Evolutionary conservation across 2,797 vertebrate genomes (phyloP).

Genomic region (Poecile montanus): DNA sequence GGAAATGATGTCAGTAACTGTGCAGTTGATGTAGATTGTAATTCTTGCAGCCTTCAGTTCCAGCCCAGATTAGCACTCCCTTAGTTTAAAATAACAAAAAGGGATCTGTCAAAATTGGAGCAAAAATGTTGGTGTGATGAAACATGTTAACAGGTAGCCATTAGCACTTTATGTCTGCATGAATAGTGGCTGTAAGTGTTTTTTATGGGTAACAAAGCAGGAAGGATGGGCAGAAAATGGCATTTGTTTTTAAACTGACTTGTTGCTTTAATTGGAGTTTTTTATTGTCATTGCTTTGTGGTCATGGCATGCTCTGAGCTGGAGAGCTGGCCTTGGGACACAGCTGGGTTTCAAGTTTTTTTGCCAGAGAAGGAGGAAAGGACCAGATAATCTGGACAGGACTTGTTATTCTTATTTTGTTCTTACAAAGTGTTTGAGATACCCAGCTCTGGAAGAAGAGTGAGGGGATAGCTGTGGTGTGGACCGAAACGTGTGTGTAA

Average conservation of each 20-base stretch:
- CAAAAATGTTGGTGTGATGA: conserved; percentile 74
- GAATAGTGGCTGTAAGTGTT: conserved; percentile 76
- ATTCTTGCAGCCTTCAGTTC: conserved; percentile 70
- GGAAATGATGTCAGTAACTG: conserved; percentile 55
- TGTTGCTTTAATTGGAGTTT: conserved; percentile 64
- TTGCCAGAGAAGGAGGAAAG: not conserved
- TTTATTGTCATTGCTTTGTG: conserved; percentile 29
- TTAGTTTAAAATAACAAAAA: conserved; percentile 73
- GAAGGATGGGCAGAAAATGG: conserved; percentile 63
- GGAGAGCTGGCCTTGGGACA: not conserved
- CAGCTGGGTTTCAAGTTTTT: not conserved
- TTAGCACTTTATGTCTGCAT: conserved; percentile 77
- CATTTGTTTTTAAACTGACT: conserved; percentile 64
- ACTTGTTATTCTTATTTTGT: not conserved
- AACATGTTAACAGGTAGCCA: conserved; percentile 78
- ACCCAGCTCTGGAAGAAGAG: not conserved
- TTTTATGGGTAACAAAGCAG: conserved; percentile 74
- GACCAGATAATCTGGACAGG: not conserved
- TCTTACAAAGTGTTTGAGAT: not conserved
- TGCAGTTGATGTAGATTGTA: conserved; percentile 42
- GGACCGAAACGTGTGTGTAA: not conserved
- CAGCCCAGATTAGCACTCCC: conserved; percentile 61
- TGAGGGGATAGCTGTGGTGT: not conserved
- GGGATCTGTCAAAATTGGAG: conserved; percentile 68
- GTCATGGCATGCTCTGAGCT: not conserved